Evolutionary conservation across 1,140 invertebrate genomes (phyloP), one percentile per base, ranked within the genome.

Genomic region (Drosophila hydei): DNA sequence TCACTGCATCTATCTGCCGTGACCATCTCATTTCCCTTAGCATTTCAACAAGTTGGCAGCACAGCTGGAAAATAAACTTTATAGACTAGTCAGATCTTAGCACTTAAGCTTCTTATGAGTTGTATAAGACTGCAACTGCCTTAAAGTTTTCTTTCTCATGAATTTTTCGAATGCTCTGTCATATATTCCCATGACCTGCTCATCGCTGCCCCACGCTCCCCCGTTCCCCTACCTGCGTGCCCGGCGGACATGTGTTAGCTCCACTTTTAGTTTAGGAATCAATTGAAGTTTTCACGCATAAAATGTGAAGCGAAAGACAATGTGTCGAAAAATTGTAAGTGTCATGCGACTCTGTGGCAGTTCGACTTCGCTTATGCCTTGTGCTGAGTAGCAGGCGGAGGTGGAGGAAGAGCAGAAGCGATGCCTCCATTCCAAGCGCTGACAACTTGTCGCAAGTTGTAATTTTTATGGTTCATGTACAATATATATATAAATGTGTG

Each of bases 381-480:
- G 9, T 3, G 25, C 5, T 38, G 18, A 8, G 4, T 2, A 16
- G 38, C 4, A 16, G 11, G 3, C 7, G 7, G 8, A 12, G 9
- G 33, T 11, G 12, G 33, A 36, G 38, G 38, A 16, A 18, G 18
- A 1, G 43, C 3, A 0, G 9, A 1, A 45, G 43, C 43, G 11
- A 11, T 6, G 18, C 43, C 45, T n/a, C 48, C 27, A 30, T 60
- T 43, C 67, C 63, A 62, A 68, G 70, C 40, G 70, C 62, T 76
- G 70, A 72, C 58, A 80, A 80, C 62, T 72, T 80, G 74, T 79
- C 68, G 61, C 50, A 72, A 79, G 76, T 59, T 65, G 72, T 75
- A 74, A 79, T 79, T 79, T 67, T 79, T 64, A 68, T n/a, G n/a
- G n/a, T n/a, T n/a, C n/a, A n/a, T n/a, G n/a, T 72, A 70, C 73